phyloP scores from a whole-genome alignment of 2,888 invertebrate species.

The Leptarthrus brevirostris region DNA sequence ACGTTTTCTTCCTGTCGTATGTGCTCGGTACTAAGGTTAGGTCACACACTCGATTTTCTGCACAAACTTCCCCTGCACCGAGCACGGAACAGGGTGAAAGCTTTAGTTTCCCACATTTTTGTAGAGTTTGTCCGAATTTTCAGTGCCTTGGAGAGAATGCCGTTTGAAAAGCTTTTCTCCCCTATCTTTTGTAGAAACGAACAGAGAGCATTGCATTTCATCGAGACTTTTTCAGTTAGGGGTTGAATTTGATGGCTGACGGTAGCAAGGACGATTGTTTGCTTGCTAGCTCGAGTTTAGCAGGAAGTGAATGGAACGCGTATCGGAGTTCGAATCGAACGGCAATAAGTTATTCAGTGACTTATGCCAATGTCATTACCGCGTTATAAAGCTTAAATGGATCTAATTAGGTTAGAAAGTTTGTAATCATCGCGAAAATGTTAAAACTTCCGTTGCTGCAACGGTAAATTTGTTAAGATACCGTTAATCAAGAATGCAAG shows the following conservation, averaged over 20 bases:
- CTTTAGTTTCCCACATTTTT: neutral
- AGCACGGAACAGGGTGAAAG: too few species aligned
- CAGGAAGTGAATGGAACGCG: neutral
- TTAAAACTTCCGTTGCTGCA: too few species aligned
- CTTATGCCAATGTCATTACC: slow-evolving; percentile 39
- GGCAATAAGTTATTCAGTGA: neutral
- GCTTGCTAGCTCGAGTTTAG: neutral
- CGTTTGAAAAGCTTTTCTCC: neutral
- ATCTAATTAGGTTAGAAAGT: slow-evolving; percentile 41
- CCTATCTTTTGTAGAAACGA: neutral
- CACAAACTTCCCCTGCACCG: too few species aligned
- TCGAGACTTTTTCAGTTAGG: slow-evolving; percentile 10
- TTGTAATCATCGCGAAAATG: slow-evolving; percentile 9
- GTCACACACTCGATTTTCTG: too few species aligned
- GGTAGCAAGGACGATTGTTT: neutral
- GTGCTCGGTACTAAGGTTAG: too few species aligned
- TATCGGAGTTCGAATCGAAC: neutral
- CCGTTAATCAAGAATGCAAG: slow-evolving; percentile 18
- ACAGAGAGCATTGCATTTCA: too few species aligned
- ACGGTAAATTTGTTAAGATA: neutral
- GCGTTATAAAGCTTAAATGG: slow-evolving; percentile 34
- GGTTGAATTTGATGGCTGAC: slow-evolving; percentile 14
- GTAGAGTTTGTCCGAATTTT: neutral
- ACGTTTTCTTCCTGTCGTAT: too few species aligned
- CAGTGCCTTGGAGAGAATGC: neutral